Evolutionary conservation across 2,113 vertebrate genomes (phyloP).

Genomic region (Empidonax traillii): DNA sequence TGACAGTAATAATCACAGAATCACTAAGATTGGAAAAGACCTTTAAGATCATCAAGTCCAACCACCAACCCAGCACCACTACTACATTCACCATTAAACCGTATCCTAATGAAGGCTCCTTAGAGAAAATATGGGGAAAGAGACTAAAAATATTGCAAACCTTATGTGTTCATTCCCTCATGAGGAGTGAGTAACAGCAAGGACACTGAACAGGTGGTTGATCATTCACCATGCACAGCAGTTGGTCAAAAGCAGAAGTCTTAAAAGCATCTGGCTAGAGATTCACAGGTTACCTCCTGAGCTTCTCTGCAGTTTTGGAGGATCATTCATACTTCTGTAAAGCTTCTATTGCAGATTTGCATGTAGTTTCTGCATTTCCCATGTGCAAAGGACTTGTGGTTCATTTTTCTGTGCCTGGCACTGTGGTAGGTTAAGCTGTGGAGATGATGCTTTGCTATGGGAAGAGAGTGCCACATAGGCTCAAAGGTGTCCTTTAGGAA

Average conservation of each 20-base stretch:
- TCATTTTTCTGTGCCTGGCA: neutral
- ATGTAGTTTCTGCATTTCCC: neutral
- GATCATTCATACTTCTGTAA: neutral
- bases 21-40: neutral
- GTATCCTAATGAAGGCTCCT: neutral
- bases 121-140: neutral
- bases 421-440: fast-evolving
- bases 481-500: neutral
- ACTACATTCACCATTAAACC: neutral
- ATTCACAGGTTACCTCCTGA: neutral
- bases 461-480: neutral
- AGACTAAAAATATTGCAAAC: neutral
- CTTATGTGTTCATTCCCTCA: neutral
- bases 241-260: neutral
- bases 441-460: neutral
- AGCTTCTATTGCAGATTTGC: neutral
- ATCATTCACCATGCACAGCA: neutral
- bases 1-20: neutral
- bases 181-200: fast-evolving
- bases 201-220: neutral
- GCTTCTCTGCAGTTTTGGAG: neutral
- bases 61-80: neutral
- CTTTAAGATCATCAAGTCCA: neutral
- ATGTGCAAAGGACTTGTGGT: neutral
- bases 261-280: neutral